Percentiles rank a stretch among this genome's conserved stretches.
These are phyloP conservation scores for Mimas tiliae DNA, from an alignment of 2,888 invertebrate genomes.

Conservation along the genomic window DNA sequence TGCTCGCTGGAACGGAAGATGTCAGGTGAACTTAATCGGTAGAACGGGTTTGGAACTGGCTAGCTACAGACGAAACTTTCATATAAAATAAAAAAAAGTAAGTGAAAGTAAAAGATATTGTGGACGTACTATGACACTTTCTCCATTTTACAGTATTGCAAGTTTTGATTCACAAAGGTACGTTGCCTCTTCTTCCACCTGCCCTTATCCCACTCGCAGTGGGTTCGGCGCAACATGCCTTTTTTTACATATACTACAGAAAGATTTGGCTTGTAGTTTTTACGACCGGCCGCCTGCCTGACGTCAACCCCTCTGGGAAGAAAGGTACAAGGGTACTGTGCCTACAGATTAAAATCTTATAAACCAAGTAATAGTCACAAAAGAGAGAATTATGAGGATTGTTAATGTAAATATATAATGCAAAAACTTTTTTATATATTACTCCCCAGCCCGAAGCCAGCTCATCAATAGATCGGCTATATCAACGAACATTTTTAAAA, in stretches of 20 bases:
- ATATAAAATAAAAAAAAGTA: constrained; percentile 40
- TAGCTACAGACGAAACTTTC: constrained; percentile 46
- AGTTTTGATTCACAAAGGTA: constrained; percentile 20
- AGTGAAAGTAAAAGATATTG: constrained; percentile 63
- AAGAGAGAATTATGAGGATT: too few species aligned
- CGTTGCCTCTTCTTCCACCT: too few species aligned
- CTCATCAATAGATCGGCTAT: background rate
- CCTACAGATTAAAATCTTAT: background rate
- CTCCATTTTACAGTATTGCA: constrained; percentile 44
- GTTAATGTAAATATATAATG: too few species aligned
- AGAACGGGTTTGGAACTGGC: constrained; percentile 24
- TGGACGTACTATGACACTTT: constrained; percentile 64
- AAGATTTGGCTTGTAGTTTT: too few species aligned
- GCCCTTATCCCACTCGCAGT: too few species aligned
- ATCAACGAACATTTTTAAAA: background rate
- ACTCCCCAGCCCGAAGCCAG: too few species aligned
- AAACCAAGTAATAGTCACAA: too few species aligned
- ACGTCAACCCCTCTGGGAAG: too few species aligned
- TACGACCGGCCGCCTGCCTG: too few species aligned
- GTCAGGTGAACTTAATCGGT: constrained; percentile 3
- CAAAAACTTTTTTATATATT: too few species aligned
- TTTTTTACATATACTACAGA: too few species aligned
- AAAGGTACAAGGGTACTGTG: background rate
- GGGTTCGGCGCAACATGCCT: too few species aligned
- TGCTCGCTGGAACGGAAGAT: constrained; percentile 29